Base-by-base conservation (phyloP, 2,113 vertebrate species). In the Oriolus oriolus region DNA sequence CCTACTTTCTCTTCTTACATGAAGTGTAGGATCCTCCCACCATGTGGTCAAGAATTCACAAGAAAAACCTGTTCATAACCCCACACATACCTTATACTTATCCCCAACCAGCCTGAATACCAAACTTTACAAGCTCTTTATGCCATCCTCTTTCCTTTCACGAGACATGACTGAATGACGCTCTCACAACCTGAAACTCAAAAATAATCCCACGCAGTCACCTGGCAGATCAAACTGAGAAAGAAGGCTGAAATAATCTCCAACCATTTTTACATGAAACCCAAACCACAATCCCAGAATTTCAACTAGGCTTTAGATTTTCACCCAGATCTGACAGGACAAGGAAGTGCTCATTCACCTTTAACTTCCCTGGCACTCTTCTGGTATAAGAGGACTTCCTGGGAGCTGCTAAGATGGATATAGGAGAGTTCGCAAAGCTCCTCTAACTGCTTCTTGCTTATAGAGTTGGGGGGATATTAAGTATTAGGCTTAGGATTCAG, bases 391-490 rank as follows among this genome's bases (percentile, higher is more conserved):
- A 81, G 26, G 7, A 31, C 11, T 42, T 81, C 11, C 19, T 88
- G 41, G 21, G 35, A 88, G 9, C 28, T 64, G 13, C 50, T 69
- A 60, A 74, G 0, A 1, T 69, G 4, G 9, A 17, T 60, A 64
- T 64, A 45, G 15, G 9, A n/a, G 35, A 21, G 8, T 22, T 45
- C 50, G 13, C 27, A 73, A 69, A 69, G 24, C 28, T 59, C 22
- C 28, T 87, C 19, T 26, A 7, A 39, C 17, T 64, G 9, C 4
- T 73, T 59, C 44, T 64, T 54, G 23, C 8, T 45, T 59, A 19
- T n/a, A 41, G 33, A 64, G 1, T 22, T 56, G 18, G 11, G 4
- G 33, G 1, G 1, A 3, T 16, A 24, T 78, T 45, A 56, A 42
- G 6, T 27, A 44, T 64, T 30, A 23, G 35, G 8, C 9, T 30